A percentile compares a stretch with the other conserved stretches of the same genome.
Conservation (phyloP, 2,113 vertebrate species). For the Heptranchias perlo region DNA sequence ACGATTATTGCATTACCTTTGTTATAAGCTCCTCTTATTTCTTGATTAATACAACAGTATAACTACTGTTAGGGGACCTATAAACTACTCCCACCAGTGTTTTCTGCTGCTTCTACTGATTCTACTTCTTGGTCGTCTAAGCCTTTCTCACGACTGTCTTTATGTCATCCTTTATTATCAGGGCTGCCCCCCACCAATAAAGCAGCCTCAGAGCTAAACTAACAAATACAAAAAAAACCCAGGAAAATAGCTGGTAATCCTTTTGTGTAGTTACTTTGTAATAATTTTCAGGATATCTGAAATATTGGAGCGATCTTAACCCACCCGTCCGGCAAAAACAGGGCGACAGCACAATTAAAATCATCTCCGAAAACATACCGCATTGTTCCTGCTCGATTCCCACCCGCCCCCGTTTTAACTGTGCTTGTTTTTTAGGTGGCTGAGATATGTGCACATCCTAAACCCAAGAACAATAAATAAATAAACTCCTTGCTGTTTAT, state of each 20-base stretch:
- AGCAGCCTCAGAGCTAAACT: neutral
- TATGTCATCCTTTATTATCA: too few relatives aligned
- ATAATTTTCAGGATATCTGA: neutral
- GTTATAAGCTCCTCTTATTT: too few relatives aligned
- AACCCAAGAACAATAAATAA: neutral
- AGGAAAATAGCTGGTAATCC: neutral
- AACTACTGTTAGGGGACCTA: too few relatives aligned
- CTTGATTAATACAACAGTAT: too few relatives aligned
- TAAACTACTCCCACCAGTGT: too few relatives aligned
- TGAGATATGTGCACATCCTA: neutral
- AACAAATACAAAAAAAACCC: neutral
- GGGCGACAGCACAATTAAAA: neutral
- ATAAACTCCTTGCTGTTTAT: neutral
- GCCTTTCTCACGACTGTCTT: too few relatives aligned
- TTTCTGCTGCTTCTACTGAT: too few relatives aligned
- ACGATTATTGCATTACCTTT: too few relatives aligned
- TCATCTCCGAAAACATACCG: neutral
- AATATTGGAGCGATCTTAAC: neutral
- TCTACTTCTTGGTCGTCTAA: too few relatives aligned
- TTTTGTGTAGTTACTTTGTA: neutral
- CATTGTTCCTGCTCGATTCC: neutral
- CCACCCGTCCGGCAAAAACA: neutral
- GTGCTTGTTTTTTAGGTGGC: neutral
- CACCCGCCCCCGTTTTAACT: neutral
- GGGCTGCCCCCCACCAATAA: too few relatives aligned